Evolutionary conservation across 2,797 vertebrate genomes (phyloP), one percentile per base, ranked within the genome.

Genomic region (Dallia pectoralis): DNA sequence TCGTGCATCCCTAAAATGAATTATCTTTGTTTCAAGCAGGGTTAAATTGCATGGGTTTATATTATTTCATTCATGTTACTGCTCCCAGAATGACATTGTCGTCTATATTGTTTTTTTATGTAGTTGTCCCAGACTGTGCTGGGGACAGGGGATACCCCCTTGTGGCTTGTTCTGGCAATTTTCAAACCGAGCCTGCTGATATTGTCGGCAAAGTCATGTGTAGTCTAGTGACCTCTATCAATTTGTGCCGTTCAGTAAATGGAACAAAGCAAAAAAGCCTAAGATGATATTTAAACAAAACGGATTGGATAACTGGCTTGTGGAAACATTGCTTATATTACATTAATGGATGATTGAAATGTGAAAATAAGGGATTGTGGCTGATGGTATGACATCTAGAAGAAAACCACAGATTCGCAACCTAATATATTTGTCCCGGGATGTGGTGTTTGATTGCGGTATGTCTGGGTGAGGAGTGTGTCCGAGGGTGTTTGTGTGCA

Each of bases 81-180:
- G 18, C 3, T 59, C 53, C 22, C 22, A 25, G 22, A 59, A 22
- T 27, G 11, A 25, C 11, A 27, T 59, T 11, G 8, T 59, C 8
- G 22, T 25, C n/a, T 59, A n/a, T 19, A n/a, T 59, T 12, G n/a
- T 59, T 59, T 59, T 25, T 59, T 22, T 25, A 22, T 25, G 53
- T 44, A 9, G 1, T 12, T 56, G 51, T 22, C 9, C 19, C n/a
- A 2, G 53, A 59, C 6, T 59, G 22, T 25, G 53, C 53, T 59
- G 7, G 53, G 53, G 25, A 59, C 16, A 8, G 53, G 22, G 53
- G 53, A 8, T 59, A 59, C 53, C 53, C 53, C 22, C 53, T 59
- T 59, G 53, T 59, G 53, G 53, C 53, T 59, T 59, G 53, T 59
- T 25, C 53, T 14, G 53, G 53, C 22, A 56, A 56, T 56, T 56